Percentiles rank a stretch among this genome's conserved stretches.
phyloP scores from a whole-genome alignment of 2,797 vertebrate species.

The Manis pentadactyla region DNA sequence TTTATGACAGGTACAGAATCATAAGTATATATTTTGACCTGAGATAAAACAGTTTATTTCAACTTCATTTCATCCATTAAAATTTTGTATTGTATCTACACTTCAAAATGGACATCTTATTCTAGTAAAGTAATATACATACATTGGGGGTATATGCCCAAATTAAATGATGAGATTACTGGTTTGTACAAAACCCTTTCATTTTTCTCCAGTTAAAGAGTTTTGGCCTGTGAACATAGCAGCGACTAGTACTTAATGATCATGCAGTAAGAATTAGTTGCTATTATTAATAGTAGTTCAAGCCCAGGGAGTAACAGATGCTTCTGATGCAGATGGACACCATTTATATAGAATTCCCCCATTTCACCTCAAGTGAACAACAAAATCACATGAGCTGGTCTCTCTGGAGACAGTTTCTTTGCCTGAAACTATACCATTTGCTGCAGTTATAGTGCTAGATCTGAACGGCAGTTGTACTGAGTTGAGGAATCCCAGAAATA shows the following conservation, averaged over 20 bases:
- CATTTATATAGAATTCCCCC: not conserved
- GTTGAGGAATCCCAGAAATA: conserved; percentile 29
- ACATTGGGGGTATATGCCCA: not conserved
- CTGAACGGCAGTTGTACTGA: not conserved
- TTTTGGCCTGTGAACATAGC: not conserved
- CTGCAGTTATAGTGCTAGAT: not conserved
- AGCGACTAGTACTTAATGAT: not conserved
- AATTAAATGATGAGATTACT: conserved; percentile 10
- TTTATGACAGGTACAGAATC: not conserved
- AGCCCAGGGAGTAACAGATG: not conserved
- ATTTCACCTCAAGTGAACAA: conserved; percentile 40
- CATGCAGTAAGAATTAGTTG: not conserved
- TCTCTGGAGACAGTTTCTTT: not conserved
- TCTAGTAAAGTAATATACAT: not conserved
- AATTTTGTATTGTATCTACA: not conserved
- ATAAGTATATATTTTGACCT: not conserved
- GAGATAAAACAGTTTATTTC: conserved; percentile 38
- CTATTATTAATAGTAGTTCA: not conserved
- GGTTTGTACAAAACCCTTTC: conserved; percentile 18
- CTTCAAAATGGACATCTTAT: not conserved
- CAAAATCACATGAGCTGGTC: not conserved
- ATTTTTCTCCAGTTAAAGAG: not conserved
- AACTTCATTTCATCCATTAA: not conserved
- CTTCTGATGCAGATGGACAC: not conserved
- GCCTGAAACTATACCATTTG: not conserved